Base-by-base conservation (phyloP, 2,797 vertebrate genomes). In the Pipistrellus nathusii region DNA sequence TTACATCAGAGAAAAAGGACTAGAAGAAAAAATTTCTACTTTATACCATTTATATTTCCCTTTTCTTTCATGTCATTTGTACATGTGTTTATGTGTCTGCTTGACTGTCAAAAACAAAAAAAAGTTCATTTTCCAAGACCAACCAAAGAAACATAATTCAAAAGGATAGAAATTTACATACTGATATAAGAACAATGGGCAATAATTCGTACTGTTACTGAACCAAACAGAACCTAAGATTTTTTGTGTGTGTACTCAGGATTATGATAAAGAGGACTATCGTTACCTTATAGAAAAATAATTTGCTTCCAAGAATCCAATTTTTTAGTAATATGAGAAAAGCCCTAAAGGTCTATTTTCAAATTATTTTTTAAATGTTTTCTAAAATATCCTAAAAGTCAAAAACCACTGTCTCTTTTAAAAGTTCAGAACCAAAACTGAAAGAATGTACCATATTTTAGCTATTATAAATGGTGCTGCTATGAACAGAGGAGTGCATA, bases 251-350 rank as follows among this genome's bases (percentile, higher is more conserved):
- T 44, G 8, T 21, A 76, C 71, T 93, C 38, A 76, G 23, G 32
- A 71, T 20, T 81, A 35, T 69, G 32, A 85, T 68, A 41, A 87
- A 53, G 68, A 92, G 51, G 46, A 84, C 14, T 32, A 75, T 78
- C 5, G 80, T 83, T 25, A 81, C 46, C 32, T 84, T 90, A 82
- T 2, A 81, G 41, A 85, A 76, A 46, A 87, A 76, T 66, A 18
- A 64, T 25, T 57, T 5, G 46, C 59, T 77, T 20, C 30, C n/a
- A 93, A 94, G n/a, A 18, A 8, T 68, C 81, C n/a, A 53, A 53
- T 57, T 69, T 75, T 93, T 85, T 48, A 94, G 8, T n/a, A 91
- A 73, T n/a, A 93, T 35, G 15, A 59, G 7, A 91, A 77, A 83
- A 86, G 78, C 21, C 32, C 66, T 46, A 72, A 4, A 44, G 25